Evolutionary conservation across 2,113 vertebrate genomes (phyloP), one percentile per base, ranked within the genome.

Genomic region (Eubucco bourcierii): DNA sequence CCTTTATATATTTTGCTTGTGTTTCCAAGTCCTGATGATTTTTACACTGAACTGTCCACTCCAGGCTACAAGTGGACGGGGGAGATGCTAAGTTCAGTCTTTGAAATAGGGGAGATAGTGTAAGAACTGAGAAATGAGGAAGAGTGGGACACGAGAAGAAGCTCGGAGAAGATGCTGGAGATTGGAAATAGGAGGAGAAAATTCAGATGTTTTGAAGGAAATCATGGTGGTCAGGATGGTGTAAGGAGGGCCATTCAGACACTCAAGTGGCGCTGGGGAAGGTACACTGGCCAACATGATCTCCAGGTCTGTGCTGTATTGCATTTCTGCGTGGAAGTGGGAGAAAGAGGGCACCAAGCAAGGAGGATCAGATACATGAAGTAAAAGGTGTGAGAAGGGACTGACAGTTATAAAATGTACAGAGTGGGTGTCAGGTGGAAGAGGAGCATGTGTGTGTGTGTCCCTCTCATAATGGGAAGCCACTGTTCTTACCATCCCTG

Each of bases 331-430:
- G 0, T 0, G 1, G 53, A 9, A 10, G 28, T 12, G 64, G n/a
- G 60, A 37, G 9, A 44, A 39, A 41, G 25, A 7, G 17, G 24
- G 5, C 9, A 64, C 29, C 29, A 50, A 68, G 9, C 0, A 0
- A 85, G 58, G 46, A 47, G 31, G 18, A 84, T 37, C 7, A n/a
- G 5, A 37, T 27, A 10, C 9, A 2, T 10, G 12, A 66, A 53
- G 27, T 28, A 33, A 34, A 89, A 61, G 17, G 28, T 12, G 28
- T 17, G 8, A 46, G 16, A 90, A 8, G 44, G 15, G 19, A 64
- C 25, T 47, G 27, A 52, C 81, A 37, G 31, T 37, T 59, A 15
- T 8, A 59, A 90, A 34, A 66, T 8, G 16, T 25, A 33, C 13
- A 31, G 58, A 78, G n/a, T 9, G 37, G 34, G 9, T 5, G 9